phyloP scores from a whole-genome alignment of 2,888 invertebrate species.

The Bedellia somnulentella region DNA sequence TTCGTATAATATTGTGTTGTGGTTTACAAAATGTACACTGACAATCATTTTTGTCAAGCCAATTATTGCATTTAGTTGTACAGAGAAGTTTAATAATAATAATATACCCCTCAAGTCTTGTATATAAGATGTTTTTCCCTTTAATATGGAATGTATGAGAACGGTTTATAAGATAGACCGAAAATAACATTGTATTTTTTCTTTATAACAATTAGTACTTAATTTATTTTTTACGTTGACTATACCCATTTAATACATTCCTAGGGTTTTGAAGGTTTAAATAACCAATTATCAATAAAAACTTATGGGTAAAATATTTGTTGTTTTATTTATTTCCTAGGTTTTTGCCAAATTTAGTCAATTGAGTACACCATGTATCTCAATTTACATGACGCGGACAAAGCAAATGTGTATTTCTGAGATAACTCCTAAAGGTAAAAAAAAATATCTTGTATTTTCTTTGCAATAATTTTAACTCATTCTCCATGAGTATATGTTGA shows the following conservation, averaged over 20 bases:
- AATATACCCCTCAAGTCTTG: slow-evolving; percentile 3
- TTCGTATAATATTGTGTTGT: neutral
- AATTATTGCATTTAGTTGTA: slow-evolving; percentile 27
- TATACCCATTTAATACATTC: slow-evolving; percentile 45
- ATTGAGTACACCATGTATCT: too few relatives aligned
- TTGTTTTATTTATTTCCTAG: slow-evolving; percentile 10
- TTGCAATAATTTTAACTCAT: too few relatives aligned
- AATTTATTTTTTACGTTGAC: slow-evolving; percentile 42
- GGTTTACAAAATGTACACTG: neutral
- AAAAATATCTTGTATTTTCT: too few relatives aligned
- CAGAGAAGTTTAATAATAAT: neutral
- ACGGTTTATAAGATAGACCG: slow-evolving; percentile 50
- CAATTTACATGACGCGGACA: too few relatives aligned
- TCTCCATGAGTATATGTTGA: too few relatives aligned
- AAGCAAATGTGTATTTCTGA: too few relatives aligned
- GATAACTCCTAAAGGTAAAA: too few relatives aligned
- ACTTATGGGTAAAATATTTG: slow-evolving; percentile 26
- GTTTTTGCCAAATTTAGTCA: too few relatives aligned
- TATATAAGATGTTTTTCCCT: slow-evolving; percentile 8
- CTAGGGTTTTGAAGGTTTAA: slow-evolving; percentile 44
- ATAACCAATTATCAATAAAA: slow-evolving; percentile 39
- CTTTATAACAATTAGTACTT: slow-evolving; percentile 43
- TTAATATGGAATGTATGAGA: slow-evolving; percentile 11
- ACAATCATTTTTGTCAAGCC: slow-evolving; percentile 12
- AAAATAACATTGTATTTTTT: slow-evolving; percentile 22